Conservation (phyloP, 1,140 invertebrate species). For the Orchesella cincta region DNA sequence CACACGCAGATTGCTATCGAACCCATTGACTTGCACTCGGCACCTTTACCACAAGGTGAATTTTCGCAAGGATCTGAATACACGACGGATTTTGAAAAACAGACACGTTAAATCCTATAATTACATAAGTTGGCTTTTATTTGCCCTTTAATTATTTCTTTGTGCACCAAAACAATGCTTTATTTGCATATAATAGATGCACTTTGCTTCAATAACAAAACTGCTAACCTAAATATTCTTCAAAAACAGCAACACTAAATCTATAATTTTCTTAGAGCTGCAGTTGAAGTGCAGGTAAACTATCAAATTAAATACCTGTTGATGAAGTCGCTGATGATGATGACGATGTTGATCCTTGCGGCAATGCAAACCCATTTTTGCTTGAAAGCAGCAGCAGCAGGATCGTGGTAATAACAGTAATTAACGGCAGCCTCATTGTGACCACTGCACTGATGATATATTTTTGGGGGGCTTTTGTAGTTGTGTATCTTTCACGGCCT, state of each 20-base stretch:
- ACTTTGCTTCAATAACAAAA: no score
- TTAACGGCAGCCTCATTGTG: conserved; percentile 5
- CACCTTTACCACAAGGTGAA: conserved; percentile 73
- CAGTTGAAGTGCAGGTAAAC: not conserved
- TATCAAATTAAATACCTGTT: not conserved
- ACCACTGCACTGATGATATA: no score
- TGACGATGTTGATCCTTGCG: not conserved
- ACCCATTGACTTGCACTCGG: conserved; percentile 70
- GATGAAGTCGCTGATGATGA: not conserved
- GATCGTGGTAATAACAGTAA: conserved; percentile 1
- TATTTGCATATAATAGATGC: not conserved
- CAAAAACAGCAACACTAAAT: no score
- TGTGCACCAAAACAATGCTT: no score
- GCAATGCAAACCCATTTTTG: not conserved
- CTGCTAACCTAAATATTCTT: not conserved
- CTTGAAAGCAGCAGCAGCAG: not conserved
- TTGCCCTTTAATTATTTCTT: no score
- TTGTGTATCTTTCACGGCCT: no score
- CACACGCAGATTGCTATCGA: conserved; percentile 79
- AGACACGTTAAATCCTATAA: no score
- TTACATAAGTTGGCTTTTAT: no score
- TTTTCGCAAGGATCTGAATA: conserved; percentile 55
- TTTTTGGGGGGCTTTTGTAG: no score
- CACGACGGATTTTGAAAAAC: no score
- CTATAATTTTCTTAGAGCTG: not conserved